Evolutionary conservation across 2,113 vertebrate genomes (phyloP), one percentile per base, ranked within the genome.

Genomic region (mouse (Mus musculus)): DNA sequence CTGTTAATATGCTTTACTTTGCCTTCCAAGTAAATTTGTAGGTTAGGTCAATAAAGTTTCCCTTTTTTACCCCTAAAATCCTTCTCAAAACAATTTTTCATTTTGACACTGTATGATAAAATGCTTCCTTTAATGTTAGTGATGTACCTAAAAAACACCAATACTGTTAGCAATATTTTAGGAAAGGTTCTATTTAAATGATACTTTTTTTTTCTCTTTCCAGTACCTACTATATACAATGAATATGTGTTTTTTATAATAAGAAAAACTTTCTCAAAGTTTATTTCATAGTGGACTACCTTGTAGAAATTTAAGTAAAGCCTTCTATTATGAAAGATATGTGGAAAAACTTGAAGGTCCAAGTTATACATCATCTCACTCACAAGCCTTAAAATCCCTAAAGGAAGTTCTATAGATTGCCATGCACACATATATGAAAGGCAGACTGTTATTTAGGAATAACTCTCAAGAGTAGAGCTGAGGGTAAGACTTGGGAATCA

Each of bases 191-290:
- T 92, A 75, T 89, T 30, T 61, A 26, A 94, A 69, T 49, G 5
- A 8, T 75, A 78, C 42, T 59, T 93, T 16, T 71, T 71, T 73
- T 14, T 49, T 67, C 42, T 90, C 14, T 85, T 73, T 72, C n/a
- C 9, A 67, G 1, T 80, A 7, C 14, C 17, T 63, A 46, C 84
- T 88, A 85, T 82, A 67, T 78, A 86, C 28, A 92, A 49, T 49
- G 9, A 24, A 96, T 17, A 63, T 28, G 3, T 22, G 20, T 11
- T 22, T 86, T 89, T 95, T 77, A 93, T 46, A 49, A 78, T 46
- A 94, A 69, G 26, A n/a, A 94, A 87, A 65, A 87, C 52, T 84
- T 90, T 77, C 52, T 81, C 56, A 94, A 94, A 88, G 80, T 7
- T 76, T 30, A 80, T 92, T 88, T 94, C 56, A 81, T 14, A 46